Evolutionary conservation across 2,888 invertebrate genomes (phyloP).

Genomic region (Notodonta dromedarius): DNA sequence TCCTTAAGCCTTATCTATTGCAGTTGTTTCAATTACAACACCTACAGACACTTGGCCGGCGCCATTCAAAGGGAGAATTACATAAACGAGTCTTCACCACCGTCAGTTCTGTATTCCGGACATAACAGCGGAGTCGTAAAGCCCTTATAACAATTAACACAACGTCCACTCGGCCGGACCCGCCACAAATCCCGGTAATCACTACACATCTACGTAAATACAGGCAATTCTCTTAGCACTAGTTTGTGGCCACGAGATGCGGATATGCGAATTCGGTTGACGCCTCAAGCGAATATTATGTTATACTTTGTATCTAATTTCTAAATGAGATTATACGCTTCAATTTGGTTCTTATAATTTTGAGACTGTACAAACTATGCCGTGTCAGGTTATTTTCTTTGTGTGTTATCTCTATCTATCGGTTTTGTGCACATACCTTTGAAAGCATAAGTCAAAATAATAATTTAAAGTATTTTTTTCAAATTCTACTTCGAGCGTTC

Average conservation of each 20-base stretch:
- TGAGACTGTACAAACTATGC: too few relatives aligned
- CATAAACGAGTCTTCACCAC: not conserved
- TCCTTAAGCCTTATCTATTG: not conserved
- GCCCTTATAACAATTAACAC: constrained; percentile 4
- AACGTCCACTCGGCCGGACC: constrained; percentile 1
- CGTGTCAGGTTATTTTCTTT: too few relatives aligned
- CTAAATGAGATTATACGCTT: too few relatives aligned
- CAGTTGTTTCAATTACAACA: not conserved
- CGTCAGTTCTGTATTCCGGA: not conserved
- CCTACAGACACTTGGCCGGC: too few relatives aligned
- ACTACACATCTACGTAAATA: constrained; percentile 5
- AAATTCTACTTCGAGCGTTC: too few relatives aligned
- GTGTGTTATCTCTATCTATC: too few relatives aligned
- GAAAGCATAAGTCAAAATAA: too few relatives aligned
- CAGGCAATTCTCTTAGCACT: not conserved
- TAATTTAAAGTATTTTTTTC: too few relatives aligned
- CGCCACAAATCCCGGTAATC: constrained; percentile 6
- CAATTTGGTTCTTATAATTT: too few relatives aligned
- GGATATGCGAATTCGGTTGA: not conserved
- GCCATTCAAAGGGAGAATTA: not conserved
- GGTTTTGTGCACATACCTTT: too few relatives aligned
- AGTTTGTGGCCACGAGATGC: not conserved
- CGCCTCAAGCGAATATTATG: not conserved
- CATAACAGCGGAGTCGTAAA: not conserved
- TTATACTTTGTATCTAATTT: too few relatives aligned